phyloP scores from a whole-genome alignment of 2,888 invertebrate genomes.

The Drosophila mayaguana region DNA sequence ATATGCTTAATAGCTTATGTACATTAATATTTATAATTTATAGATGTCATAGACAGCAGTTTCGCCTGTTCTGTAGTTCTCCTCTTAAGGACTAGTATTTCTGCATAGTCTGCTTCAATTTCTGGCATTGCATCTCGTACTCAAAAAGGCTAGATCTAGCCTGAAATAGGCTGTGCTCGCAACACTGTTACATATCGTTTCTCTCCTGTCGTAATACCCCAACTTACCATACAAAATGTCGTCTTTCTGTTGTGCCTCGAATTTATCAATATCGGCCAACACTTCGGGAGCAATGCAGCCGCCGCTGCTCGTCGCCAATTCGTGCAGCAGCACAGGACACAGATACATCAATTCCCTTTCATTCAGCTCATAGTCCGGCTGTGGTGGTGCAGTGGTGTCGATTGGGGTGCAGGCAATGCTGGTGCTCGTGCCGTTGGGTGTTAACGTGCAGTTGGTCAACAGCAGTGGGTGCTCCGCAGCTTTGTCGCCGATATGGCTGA shows the following conservation, averaged over 20 bases:
- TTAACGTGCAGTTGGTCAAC: slow-evolving; percentile 57
- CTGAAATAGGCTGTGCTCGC: no score
- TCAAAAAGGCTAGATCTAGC: no score
- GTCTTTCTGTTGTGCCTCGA: slow-evolving; percentile 45
- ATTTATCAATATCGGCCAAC: slow-evolving; percentile 68
- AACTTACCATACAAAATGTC: slow-evolving; percentile 44
- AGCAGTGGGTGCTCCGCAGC: slow-evolving; percentile 27
- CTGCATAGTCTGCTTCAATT: no score
- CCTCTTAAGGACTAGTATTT: no score
- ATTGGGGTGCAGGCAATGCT: slow-evolving; percentile 41
- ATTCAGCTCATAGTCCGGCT: slow-evolving; percentile 62
- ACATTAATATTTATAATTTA: no score
- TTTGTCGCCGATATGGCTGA: slow-evolving; percentile 47
- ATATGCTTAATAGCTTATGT: no score
- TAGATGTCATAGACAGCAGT: no score
- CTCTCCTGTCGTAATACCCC: background rate
- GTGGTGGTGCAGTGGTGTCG: slow-evolving; percentile 25
- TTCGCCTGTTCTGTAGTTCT: no score
- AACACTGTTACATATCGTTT: background rate
- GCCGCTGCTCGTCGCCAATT: slow-evolving; percentile 86
- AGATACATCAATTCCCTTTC: slow-evolving; percentile 85
- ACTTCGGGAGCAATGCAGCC: slow-evolving; percentile 87
- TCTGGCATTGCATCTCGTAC: no score
- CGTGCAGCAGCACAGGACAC: slow-evolving; percentile 90
- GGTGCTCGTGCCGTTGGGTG: slow-evolving; percentile 42